Percentiles rank a stretch among this genome's conserved stretches.
These are phyloP conservation scores for Eremobia ochroleuca DNA, from an alignment of 2,888 invertebrate genomes.

Conservation along the genomic window DNA sequence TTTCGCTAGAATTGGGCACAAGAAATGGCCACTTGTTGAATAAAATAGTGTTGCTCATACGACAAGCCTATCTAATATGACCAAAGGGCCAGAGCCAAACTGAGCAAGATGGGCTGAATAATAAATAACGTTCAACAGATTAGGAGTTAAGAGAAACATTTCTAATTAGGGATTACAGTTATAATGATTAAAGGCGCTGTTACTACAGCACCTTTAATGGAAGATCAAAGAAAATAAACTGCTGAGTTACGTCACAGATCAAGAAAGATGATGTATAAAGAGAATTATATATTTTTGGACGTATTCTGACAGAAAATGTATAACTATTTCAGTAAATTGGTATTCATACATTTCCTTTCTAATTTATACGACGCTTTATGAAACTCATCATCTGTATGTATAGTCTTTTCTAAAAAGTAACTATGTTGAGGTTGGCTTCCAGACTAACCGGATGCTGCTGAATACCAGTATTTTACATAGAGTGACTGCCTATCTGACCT, in stretches of 20 bases:
- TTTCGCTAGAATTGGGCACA: conserved; percentile 44
- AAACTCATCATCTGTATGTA: not conserved
- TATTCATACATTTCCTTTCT: not conserved
- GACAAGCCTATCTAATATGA: conserved; percentile 45
- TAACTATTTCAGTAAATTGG: not conserved
- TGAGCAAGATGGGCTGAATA: conserved; percentile 56
- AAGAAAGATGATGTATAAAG: conserved; percentile 16
- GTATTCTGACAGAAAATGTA: not conserved
- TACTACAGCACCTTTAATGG: too few species aligned
- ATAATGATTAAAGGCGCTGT: conserved; percentile 53
- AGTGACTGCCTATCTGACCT: not conserved
- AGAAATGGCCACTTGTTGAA: conserved; percentile 69
- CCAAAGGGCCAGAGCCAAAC: conserved; percentile 50
- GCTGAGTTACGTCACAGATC: conserved; percentile 8
- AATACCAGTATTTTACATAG: not conserved
- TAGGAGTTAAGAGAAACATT: conserved; percentile 43
- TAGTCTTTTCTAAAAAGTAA: not conserved
- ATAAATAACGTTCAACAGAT: conserved; percentile 57
- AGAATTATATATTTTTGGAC: conserved; percentile 17
- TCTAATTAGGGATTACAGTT: conserved; percentile 61
- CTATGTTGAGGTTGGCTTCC: not conserved
- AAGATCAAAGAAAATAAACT: conserved; percentile 62
- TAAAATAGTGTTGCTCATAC: conserved; percentile 61
- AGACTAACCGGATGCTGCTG: not conserved
- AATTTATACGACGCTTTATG: not conserved